These are phyloP conservation scores for Liasis olivaceus DNA, from an alignment of 2,797 vertebrate species.

Conservation along the genomic window DNA sequence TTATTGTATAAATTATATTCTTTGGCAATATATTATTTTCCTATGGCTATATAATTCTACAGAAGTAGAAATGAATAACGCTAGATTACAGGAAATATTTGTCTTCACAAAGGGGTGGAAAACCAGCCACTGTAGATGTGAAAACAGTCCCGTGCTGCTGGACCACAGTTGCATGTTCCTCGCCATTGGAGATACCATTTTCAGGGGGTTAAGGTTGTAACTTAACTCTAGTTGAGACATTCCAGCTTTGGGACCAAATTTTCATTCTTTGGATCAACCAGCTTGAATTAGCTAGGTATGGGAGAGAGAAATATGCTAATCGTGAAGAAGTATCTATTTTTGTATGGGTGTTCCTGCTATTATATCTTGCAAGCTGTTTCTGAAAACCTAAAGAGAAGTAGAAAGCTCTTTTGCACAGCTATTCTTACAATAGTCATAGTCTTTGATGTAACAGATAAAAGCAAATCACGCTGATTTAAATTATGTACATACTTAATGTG, in stretches of 20 bases:
- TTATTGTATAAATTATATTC: background rate
- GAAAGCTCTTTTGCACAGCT: conserved; percentile 1
- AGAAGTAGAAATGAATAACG: background rate
- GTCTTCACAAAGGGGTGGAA: too few relatives aligned
- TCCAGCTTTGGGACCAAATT: conserved; percentile 19
- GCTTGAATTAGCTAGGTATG: conserved; percentile 58
- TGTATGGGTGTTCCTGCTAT: conserved; percentile 41
- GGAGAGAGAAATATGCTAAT: background rate
- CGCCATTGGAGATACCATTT: too few relatives aligned
- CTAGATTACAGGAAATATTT: background rate
- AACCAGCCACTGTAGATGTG: too few relatives aligned
- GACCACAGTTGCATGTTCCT: too few relatives aligned
- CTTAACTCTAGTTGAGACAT: conserved; percentile 18
- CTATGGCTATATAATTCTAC: background rate
- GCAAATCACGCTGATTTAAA: conserved; percentile 57
- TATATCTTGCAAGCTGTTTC: background rate
- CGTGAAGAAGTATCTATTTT: conserved; percentile 58
- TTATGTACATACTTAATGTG: conserved; percentile 47
- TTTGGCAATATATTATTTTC: background rate
- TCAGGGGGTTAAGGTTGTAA: too few relatives aligned
- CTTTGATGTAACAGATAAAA: conserved; percentile 63
- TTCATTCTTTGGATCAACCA: conserved; percentile 11
- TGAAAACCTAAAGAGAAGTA: conserved; percentile 3
- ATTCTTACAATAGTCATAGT: conserved; percentile 19
- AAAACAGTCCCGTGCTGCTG: too few relatives aligned